Conservation (phyloP, 2,113 vertebrate genomes). For the Protobothrops flavoviridis region DNA sequence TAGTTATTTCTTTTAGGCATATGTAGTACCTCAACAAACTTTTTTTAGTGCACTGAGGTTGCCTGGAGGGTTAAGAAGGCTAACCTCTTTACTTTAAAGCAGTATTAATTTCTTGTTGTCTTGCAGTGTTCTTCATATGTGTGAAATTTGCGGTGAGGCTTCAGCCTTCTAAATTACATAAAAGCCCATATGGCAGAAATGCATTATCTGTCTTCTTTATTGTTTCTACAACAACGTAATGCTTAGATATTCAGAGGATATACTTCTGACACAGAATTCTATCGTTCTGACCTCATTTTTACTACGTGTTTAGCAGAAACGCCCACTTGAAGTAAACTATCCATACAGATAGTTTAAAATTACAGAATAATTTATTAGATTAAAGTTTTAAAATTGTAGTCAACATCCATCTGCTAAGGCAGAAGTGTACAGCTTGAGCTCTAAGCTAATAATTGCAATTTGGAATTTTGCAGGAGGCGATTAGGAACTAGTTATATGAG, state of each 20-base stretch:
- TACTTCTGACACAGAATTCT: no score
- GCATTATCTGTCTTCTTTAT: background rate
- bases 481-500: background rate
- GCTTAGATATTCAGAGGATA: no score
- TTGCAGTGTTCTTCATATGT: background rate
- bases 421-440: no score
- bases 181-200: background rate
- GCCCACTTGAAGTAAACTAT: no score
- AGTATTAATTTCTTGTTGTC: background rate
- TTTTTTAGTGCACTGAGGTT: accelerated
- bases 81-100: no score
- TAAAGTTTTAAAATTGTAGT: no score
- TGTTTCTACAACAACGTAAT: background rate
- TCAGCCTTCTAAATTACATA: background rate
- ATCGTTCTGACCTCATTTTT: no score
- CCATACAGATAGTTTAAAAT: no score
- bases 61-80: background rate
- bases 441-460: background rate
- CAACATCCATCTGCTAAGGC: no score
- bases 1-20: accelerated
- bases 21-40: accelerated
- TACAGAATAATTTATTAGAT: no score
- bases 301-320: no score
- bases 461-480: background rate
- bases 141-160: background rate